Base-by-base conservation (phyloP, 2,888 invertebrate species). In the Anaspis maculata region DNA sequence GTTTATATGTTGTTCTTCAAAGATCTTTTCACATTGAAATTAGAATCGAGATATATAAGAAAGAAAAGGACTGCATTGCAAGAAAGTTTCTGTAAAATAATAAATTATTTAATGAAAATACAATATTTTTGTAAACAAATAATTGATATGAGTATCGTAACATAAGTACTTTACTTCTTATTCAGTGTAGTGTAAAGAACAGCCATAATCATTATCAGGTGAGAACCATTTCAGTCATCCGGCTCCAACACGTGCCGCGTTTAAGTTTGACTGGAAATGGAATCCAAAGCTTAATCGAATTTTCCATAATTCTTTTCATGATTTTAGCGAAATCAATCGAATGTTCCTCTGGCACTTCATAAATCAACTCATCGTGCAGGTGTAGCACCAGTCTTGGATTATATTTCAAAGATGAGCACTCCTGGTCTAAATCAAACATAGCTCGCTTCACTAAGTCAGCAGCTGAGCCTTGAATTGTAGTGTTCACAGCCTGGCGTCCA, bases 401-500 rank as follows among this genome's bases (percentile, higher is more conserved):
- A 5, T 10, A 10, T n/a, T 27, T 22, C n/a, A 29, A 46, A 52
- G 68, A 31, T 44, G 62, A 42, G 50, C 79, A 59, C 57, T 70
- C 62, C 7, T 68, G 63, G 48, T 91, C 82, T 51, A 95, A 77
- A 28, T 72, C 69, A 15, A 88, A 72, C 80, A 96, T 89, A 1
- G 95, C 92, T 34, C 73, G 77, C 65, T 98, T 98, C 0, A 88
- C 84, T 25, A 98, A 79, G 65, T 98, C 97, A 0, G 96, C 91
- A 0, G 96, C 97, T 0, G 96, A 92, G 0, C 96, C 97, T 68
- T 98, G 97, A 30, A 98, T 83, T 9, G 82, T 84, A 2, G 95
- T 88, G 63, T 98, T 98, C 0, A 98, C 77, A 9, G 95, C 94
- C 71, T 96, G 95, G n/a, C 97, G 74, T 65, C 94, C 92, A 1